phyloP scores from a whole-genome alignment of 2,113 vertebrate genomes.

The Gallinago media region DNA sequence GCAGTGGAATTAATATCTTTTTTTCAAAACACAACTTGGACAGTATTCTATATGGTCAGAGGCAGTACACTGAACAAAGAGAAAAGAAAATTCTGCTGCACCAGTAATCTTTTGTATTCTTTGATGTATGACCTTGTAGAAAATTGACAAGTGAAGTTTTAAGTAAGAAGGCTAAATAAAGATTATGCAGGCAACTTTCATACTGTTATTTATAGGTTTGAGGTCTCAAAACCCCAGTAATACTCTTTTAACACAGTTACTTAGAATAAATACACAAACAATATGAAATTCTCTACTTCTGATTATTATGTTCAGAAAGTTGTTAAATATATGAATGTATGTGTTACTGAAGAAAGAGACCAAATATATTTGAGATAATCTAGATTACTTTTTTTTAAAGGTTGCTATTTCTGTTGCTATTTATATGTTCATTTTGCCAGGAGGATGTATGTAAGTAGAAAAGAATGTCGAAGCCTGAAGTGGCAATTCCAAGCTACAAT shows the following conservation, averaged over 20 bases:
- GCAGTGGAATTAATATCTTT: background rate
- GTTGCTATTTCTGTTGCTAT: slow-evolving; percentile 63
- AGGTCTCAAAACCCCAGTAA: background rate
- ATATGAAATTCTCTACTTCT: slow-evolving; percentile 38
- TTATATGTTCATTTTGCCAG: background rate
- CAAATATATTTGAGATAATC: slow-evolving; percentile 66
- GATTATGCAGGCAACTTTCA: background rate
- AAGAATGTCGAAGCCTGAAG: background rate
- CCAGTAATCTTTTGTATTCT: background rate
- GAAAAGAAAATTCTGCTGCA: background rate
- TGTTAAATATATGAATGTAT: slow-evolving; percentile 34
- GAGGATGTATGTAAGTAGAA: background rate
- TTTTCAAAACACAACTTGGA: background rate
- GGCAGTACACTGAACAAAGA: background rate
- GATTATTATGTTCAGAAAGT: slow-evolving; percentile 30
- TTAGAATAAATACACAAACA: background rate
- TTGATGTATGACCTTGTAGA: background rate
- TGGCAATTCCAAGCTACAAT: background rate
- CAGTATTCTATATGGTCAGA: background rate
- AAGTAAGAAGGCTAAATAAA: background rate
- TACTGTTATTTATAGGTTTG: background rate
- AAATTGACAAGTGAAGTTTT: background rate
- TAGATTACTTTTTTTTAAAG: slow-evolving; percentile 59
- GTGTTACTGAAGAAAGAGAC: slow-evolving; percentile 44
- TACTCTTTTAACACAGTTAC: background rate